Conservation (phyloP, 2,797 vertebrate species). For the Lacerta viridis region DNA sequence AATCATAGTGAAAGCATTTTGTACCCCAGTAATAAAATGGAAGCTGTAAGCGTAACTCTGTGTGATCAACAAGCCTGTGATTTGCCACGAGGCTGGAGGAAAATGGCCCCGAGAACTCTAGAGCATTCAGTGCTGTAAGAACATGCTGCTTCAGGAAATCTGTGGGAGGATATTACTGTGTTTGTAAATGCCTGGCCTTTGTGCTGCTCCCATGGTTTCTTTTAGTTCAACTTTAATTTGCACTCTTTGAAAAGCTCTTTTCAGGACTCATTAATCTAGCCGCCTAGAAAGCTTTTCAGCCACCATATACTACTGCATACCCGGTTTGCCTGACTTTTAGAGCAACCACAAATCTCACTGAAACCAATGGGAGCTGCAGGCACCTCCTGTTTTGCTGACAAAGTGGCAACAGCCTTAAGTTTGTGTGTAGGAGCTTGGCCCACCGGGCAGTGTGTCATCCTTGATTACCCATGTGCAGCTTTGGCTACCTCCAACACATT, state of each 20-base stretch:
- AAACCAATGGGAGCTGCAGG: slow-evolving; percentile 25
- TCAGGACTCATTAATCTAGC: slow-evolving; percentile 44
- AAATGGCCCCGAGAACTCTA: neutral
- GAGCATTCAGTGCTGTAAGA: neutral
- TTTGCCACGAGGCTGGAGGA: neutral
- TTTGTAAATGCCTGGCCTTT: slow-evolving; percentile 42
- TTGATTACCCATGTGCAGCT: slow-evolving; percentile 20
- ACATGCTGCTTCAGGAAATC: slow-evolving; percentile 28
- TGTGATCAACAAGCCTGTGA: slow-evolving; percentile 22
- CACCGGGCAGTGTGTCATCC: slow-evolving; percentile 27
- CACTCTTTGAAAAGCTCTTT: slow-evolving; percentile 44
- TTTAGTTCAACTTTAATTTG: slow-evolving; percentile 40
- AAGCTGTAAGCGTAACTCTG: neutral
- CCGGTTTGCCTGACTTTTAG: slow-evolving; percentile 32
- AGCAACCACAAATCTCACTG: slow-evolving; percentile 39
- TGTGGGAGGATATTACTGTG: slow-evolving; percentile 32
- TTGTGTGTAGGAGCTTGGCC: slow-evolving; percentile 5
- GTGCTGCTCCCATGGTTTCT: slow-evolving; percentile 43
- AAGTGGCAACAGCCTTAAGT: slow-evolving; percentile 24
- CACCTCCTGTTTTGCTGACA: slow-evolving; percentile 28
- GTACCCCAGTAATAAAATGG: neutral
- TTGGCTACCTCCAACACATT: slow-evolving; percentile 12
- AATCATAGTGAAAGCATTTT: neutral
- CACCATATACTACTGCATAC: slow-evolving; percentile 2
- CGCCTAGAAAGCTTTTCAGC: slow-evolving; percentile 34